Conservation (phyloP, 2,113 vertebrate species). For the Leucopsar rothschildi region DNA sequence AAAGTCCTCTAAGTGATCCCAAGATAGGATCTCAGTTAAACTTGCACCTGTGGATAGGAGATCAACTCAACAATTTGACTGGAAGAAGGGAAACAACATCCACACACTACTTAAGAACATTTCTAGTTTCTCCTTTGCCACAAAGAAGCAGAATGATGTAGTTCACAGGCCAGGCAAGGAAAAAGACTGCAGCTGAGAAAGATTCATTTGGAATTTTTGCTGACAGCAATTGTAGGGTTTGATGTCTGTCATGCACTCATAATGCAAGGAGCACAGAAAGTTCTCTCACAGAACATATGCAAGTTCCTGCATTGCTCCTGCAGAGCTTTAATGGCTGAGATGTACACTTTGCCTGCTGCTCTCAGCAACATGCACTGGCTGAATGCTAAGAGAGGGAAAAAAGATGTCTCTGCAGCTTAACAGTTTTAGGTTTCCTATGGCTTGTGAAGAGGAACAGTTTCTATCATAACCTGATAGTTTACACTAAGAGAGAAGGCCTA, state of each 20-base stretch:
- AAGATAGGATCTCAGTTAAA: neutral
- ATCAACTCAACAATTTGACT: neutral
- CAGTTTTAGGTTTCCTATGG: neutral
- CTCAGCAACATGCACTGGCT: neutral
- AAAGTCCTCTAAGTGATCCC: neutral
- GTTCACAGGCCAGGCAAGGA: neutral
- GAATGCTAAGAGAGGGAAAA: neutral
- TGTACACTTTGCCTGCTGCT: neutral
- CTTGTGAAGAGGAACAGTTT: neutral
- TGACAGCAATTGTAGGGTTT: neutral
- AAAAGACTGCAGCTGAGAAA: neutral
- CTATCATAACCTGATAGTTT: neutral
- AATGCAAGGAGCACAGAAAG: neutral
- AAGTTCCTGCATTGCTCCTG: neutral
- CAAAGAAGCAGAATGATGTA: neutral
- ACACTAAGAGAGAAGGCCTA: neutral
- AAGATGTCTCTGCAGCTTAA: neutral
- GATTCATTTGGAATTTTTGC: neutral
- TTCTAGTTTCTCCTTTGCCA: neutral
- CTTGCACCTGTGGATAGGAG: neutral
- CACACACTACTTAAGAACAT: rapidly evolving
- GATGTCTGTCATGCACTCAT: neutral
- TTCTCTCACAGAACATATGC: neutral
- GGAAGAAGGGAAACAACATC: neutral
- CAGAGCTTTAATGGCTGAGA: neutral